phyloP scores from a whole-genome alignment of 2,888 invertebrate genomes.

The Heteropelma amictum region DNA sequence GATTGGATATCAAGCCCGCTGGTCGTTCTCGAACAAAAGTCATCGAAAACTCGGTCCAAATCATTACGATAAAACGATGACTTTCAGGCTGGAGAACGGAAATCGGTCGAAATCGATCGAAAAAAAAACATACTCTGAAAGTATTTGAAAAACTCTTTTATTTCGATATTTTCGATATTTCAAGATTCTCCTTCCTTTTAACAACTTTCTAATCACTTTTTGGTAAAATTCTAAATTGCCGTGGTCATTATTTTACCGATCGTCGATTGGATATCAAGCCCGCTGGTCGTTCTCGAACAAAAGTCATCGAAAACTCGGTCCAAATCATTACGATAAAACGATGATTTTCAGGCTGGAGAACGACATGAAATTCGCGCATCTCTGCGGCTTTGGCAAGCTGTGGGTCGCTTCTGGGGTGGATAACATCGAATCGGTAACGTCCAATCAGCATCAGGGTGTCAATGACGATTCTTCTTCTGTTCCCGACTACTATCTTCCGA shows the following conservation, averaged over 20 bases:
- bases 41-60: background rate
- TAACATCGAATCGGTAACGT: constrained; percentile 42
- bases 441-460: background rate
- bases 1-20: too few relatives aligned
- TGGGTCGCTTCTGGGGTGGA: constrained; percentile 67
- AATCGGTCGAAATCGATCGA: too few relatives aligned
- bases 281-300: background rate
- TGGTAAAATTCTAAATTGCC: too few relatives aligned
- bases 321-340: constrained; percentile 1
- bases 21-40: background rate
- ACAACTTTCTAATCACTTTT: too few relatives aligned
- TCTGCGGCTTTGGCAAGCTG: constrained; percentile 67
- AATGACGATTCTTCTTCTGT: background rate
- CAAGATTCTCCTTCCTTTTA: too few relatives aligned
- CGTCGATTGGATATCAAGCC: too few relatives aligned
- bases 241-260: too few relatives aligned
- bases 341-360: constrained; percentile 61
- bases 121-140: too few relatives aligned
- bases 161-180: too few relatives aligned
- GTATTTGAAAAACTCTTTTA: too few relatives aligned
- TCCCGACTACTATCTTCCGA: constrained; percentile 66
- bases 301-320: background rate
- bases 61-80: constrained; percentile 3
- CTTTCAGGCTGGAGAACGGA: constrained; percentile 65
- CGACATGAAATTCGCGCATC: constrained; percentile 70